A percentile compares a stretch with the other conserved stretches of the same genome.
Evolutionary conservation across 2,797 vertebrate species (phyloP).

Genomic region (Galago senegalensis): DNA sequence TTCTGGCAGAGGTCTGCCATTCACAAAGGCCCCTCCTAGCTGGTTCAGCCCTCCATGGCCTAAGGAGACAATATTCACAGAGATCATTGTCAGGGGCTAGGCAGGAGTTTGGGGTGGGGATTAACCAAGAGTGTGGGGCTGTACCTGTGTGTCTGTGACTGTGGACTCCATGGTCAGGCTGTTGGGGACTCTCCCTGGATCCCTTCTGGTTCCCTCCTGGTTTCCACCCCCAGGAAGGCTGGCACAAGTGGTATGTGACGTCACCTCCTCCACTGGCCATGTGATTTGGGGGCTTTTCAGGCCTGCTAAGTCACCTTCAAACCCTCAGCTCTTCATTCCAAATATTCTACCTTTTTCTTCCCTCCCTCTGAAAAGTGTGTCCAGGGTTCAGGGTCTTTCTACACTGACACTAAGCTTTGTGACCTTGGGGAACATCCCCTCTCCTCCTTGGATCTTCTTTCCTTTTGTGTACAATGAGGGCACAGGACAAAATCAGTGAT

Average conservation of each 20-base stretch:
- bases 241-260: neutral
- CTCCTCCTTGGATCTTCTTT: neutral
- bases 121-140: fast-evolving
- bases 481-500: neutral
- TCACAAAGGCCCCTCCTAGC: slow-evolving; percentile 97
- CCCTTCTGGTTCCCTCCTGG: neutral
- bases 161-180: too few relatives aligned
- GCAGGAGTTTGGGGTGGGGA: neutral
- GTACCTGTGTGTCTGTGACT: neutral
- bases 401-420: neutral
- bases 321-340: neutral
- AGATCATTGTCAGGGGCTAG: neutral
- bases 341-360: neutral
- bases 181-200: neutral
- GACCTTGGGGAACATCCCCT: neutral
- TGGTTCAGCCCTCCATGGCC: slow-evolving; percentile 97
- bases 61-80: slow-evolving; percentile 89
- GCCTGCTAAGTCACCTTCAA: neutral
- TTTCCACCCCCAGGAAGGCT: neutral
- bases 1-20: slow-evolving; percentile 95
- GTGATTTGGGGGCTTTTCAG: neutral
- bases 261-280: neutral
- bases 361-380: neutral
- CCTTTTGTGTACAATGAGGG: neutral
- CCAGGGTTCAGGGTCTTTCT: neutral